Evolutionary conservation across 2,113 vertebrate genomes (phyloP).

Genomic region (Cavia aperea): DNA sequence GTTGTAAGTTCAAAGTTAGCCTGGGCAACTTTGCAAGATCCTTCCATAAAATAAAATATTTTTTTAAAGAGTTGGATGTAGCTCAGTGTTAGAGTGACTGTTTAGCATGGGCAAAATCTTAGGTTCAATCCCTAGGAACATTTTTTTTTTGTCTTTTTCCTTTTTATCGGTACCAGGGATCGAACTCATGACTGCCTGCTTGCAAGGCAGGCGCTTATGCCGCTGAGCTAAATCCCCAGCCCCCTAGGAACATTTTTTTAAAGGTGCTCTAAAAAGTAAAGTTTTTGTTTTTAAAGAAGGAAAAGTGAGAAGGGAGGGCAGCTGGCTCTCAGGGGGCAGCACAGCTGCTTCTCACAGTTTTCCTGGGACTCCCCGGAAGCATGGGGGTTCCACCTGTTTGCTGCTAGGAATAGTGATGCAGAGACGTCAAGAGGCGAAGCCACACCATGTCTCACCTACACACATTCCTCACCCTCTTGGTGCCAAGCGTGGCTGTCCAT

Average conservation of each 20-base stretch:
- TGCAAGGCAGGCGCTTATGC: no score
- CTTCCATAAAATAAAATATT: not conserved
- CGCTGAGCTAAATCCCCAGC: no score
- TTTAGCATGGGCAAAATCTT: not conserved
- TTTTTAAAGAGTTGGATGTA: not conserved
- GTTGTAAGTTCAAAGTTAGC: not conserved
- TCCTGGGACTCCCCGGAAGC: not conserved
- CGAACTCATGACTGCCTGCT: no score
- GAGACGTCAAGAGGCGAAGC: not conserved
- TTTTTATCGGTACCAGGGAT: no score
- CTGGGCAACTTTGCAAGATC: not conserved
- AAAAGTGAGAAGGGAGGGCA: not conserved
- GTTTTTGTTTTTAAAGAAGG: not conserved
- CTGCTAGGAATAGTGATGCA: rapidly evolving
- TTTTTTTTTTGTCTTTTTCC: not conserved
- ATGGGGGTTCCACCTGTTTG: not conserved
- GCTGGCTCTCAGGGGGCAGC: not conserved
- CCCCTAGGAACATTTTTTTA: not conserved
- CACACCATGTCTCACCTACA: rapidly evolving
- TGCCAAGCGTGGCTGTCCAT: rapidly evolving
- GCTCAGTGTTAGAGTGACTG: not conserved
- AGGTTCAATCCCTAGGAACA: not conserved
- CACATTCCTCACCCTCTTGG: not conserved
- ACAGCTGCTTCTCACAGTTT: not conserved
- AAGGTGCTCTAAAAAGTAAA: not conserved